Percentiles rank a stretch among this genome's conserved stretches.
Conservation (phyloP, 1,140 invertebrate species). For the Neuroterus valhalla region DNA sequence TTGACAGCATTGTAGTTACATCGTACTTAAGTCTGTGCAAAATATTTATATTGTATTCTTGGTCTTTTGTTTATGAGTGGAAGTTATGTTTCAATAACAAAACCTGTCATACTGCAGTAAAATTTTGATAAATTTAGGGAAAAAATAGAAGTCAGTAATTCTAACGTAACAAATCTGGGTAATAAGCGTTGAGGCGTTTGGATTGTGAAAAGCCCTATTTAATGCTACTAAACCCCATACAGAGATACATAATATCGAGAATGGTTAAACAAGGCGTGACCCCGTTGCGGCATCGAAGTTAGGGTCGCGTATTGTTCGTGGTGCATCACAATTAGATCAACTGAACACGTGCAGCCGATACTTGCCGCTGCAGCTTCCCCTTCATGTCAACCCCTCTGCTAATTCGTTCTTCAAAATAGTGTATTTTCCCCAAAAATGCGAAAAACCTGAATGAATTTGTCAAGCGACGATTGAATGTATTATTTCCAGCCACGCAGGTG, state of each 20-base stretch:
- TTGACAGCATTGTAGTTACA: too few species aligned
- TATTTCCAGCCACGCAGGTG: conserved; percentile 16
- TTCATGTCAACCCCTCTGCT: conserved; percentile 21
- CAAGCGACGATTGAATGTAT: conserved; percentile 2
- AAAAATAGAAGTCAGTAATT: neutral
- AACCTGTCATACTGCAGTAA: neutral
- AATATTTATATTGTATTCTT: too few species aligned
- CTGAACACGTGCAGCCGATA: conserved; percentile 62
- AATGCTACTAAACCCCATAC: conserved; percentile 53
- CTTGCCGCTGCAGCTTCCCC: neutral
- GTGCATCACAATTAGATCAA: conserved; percentile 66
- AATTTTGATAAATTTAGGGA: neutral
- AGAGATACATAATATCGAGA: conserved; percentile 55
- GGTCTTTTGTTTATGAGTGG: too few species aligned
- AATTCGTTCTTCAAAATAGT: conserved; percentile 16
- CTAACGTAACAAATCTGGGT: conserved; percentile 53
- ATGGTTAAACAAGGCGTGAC: conserved; percentile 58
- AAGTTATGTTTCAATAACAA: too few species aligned
- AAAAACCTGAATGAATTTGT: conserved; percentile 15
- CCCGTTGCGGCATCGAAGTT: conserved; percentile 55
- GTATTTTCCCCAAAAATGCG: conserved; percentile 20
- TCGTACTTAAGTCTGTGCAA: too few species aligned
- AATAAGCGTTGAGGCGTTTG: conserved; percentile 54
- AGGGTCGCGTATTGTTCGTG: conserved; percentile 59
- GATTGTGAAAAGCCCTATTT: conserved; percentile 46